phyloP scores from a whole-genome alignment of 2,113 vertebrate species.

The Rynchops niger region DNA sequence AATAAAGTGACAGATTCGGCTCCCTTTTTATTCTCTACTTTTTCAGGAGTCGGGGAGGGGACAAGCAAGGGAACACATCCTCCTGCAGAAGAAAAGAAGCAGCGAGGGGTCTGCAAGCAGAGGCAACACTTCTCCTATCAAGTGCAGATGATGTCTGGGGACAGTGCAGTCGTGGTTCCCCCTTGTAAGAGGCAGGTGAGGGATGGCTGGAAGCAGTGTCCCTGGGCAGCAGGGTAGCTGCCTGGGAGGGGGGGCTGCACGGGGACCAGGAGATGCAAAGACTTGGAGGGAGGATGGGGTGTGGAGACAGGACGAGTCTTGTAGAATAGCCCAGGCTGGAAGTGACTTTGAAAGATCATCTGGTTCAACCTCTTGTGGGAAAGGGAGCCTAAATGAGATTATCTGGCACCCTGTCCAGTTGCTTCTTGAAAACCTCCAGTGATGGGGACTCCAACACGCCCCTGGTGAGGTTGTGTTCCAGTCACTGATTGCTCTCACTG shows the following conservation, averaged over 20 bases:
- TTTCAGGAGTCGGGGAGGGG: not conserved
- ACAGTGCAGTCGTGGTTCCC: not conserved
- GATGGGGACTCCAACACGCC: not conserved
- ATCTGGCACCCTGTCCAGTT: not conserved
- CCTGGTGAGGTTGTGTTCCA: not conserved
- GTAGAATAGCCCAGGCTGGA: not conserved
- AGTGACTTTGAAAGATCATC: not conserved
- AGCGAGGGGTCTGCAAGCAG: not conserved
- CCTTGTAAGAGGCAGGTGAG: not conserved
- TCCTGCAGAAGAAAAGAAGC: not conserved
- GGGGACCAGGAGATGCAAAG: not conserved
- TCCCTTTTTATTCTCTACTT: not conserved
- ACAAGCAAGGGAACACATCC: not conserved
- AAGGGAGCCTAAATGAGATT: not conserved
- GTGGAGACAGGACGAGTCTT: not conserved
- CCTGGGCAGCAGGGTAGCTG: not conserved
- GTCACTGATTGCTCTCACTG: not conserved
- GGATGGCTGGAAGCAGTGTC: not conserved
- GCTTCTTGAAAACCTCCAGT: not conserved
- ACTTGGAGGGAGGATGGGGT: not conserved
- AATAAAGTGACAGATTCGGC: not conserved
- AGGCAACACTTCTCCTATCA: not conserved
- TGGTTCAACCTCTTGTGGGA: not conserved
- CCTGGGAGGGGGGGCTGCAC: fast-evolving
- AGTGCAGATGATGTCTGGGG: not conserved